Evolutionary conservation across 2,113 vertebrate genomes (phyloP).

Genomic region (Prionailurus bengalensis): DNA sequence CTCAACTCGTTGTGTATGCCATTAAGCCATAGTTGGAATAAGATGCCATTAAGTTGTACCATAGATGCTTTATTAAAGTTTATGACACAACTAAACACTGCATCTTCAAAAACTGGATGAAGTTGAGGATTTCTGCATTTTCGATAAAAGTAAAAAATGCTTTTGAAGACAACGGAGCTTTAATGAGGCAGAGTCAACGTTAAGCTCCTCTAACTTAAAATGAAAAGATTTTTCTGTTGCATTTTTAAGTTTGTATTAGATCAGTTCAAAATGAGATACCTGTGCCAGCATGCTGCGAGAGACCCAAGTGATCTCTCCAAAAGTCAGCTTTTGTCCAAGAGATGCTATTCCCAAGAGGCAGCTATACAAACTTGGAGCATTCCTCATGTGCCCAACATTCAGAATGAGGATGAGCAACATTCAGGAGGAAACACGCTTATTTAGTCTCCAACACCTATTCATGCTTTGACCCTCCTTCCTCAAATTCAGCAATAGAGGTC

Average conservation of each 20-base stretch:
- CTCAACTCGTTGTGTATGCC: not conserved
- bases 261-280: not conserved
- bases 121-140: conserved; percentile 19
- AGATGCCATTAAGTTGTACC: not conserved
- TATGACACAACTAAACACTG: not conserved
- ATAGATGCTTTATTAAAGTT: not conserved
- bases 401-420: no score
- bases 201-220: not conserved
- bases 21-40: not conserved
- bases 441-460: not conserved
- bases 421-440: not conserved
- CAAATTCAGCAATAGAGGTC: not conserved
- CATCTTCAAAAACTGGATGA: not conserved
- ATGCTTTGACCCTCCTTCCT: not conserved
- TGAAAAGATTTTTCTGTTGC: not conserved
- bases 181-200: conserved; percentile 27
- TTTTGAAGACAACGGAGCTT: conserved; percentile 36
- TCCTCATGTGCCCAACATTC: no score
- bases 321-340: not conserved
- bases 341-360: no score
- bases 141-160: not conserved
- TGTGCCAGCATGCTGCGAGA: not conserved
- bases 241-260: not conserved
- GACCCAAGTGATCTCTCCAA: no score
- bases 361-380: not conserved